These are phyloP conservation scores for Leistus spinibarbis DNA, from an alignment of 2,888 invertebrate genomes.

Conservation along the genomic window DNA sequence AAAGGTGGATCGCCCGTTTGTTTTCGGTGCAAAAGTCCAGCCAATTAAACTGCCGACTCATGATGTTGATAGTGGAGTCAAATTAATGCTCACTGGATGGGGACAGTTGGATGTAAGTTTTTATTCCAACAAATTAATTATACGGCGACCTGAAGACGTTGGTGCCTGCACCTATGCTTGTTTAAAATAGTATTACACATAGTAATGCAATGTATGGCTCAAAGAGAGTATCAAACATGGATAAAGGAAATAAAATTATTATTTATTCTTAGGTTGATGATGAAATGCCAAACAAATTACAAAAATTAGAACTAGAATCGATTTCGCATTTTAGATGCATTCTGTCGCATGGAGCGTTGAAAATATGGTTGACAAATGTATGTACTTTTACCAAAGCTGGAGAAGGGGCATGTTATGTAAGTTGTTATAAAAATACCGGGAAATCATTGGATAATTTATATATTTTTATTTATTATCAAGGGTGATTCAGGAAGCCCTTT, in stretches of 20 bases:
- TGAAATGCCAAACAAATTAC: not conserved
- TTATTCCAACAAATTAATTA: not conserved
- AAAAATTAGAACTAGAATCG: not conserved
- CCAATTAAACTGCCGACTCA: conserved; percentile 28
- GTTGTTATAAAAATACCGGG: not conserved
- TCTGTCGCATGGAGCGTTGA: not conserved
- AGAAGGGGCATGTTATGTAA: conserved; percentile 33
- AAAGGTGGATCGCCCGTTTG: conserved; percentile 39
- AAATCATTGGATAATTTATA: not conserved
- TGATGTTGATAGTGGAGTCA: conserved; percentile 20
- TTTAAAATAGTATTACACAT: no score
- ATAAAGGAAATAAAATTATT: not conserved
- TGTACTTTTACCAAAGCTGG: conserved; percentile 33
- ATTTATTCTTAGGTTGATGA: not conserved
- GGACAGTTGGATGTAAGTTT: conserved; percentile 16
- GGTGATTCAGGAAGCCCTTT: conserved; percentile 30
- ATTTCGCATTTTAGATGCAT: conserved; percentile 3
- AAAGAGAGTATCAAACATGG: no score
- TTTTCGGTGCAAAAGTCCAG: conserved; percentile 40
- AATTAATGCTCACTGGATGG: conserved; percentile 40
- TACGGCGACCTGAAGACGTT: no score
- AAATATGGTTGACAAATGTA: conserved; percentile 8
- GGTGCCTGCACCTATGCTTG: no score
- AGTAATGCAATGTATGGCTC: no score
- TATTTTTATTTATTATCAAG: not conserved